Evolutionary conservation across 2,888 invertebrate genomes (phyloP).

Genomic region (Tetranychus truncatus): DNA sequence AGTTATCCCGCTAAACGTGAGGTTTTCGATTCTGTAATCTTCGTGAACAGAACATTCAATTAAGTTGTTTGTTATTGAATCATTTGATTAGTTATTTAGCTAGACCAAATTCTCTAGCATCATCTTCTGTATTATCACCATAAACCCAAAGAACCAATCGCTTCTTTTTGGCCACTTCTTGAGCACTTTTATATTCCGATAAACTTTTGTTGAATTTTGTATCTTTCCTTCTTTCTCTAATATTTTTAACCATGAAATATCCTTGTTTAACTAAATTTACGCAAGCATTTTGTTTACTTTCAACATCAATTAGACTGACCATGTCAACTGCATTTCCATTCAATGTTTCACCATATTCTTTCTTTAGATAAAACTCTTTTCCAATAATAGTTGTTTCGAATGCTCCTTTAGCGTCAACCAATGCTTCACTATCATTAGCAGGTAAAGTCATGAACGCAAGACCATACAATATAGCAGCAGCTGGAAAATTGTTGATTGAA

Average conservation of each 20-base stretch:
- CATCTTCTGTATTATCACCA: slow-evolving; percentile 92
- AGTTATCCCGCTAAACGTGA: too few relatives aligned
- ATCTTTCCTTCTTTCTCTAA: slow-evolving; percentile 48
- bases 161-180: slow-evolving; percentile 63
- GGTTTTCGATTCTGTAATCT: too few relatives aligned
- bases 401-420: slow-evolving; percentile 50
- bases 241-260: slow-evolving; percentile 58
- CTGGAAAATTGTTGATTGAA: slow-evolving; percentile 39
- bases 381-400: slow-evolving; percentile 39
- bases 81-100: background rate
- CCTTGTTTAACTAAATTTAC: slow-evolving; percentile 70
- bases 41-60: too few relatives aligned
- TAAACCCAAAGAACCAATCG: slow-evolving; percentile 77
- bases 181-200: slow-evolving; percentile 61
- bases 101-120: slow-evolving; percentile 31
- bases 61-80: background rate
- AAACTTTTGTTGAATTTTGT: slow-evolving; percentile 57
- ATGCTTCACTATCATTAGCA: slow-evolving; percentile 61
- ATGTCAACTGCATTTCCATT: slow-evolving; percentile 29
- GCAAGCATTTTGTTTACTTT: slow-evolving; percentile 44
- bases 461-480: slow-evolving; percentile 62
- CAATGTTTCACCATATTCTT: slow-evolving; percentile 48
- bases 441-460: slow-evolving; percentile 69
- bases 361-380: slow-evolving; percentile 58
- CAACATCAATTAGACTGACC: slow-evolving; percentile 29